A percentile compares a stretch with the other conserved stretches of the same genome.
These are phyloP conservation scores for Aurelia aurita DNA, from an alignment of 30 jellyfish, hydroid and myxozoan species.

Conservation along the genomic window DNA sequence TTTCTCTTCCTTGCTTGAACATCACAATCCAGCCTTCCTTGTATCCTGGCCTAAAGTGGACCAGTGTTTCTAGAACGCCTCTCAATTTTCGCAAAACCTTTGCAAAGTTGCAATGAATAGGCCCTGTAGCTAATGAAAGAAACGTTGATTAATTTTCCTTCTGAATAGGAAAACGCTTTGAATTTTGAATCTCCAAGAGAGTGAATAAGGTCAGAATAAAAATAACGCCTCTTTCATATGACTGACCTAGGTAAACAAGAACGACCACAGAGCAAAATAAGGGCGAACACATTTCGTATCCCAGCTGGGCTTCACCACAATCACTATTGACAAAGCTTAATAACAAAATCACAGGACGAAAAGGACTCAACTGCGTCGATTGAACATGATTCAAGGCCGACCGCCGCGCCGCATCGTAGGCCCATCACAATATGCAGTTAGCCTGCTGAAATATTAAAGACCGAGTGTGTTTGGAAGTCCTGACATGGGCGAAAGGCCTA, in stretches of 20 bases:
- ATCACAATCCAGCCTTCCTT: too few species aligned
- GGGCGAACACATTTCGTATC: not conserved
- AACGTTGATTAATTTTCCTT: too few species aligned
- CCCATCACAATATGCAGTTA: not conserved
- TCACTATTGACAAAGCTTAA: conserved; percentile 13
- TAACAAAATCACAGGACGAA: not conserved
- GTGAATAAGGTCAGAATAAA: not conserved
- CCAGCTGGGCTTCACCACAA: conserved; percentile 4
- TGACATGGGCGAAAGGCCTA: not conserved
- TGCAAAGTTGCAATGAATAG: too few species aligned
- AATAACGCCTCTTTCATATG: not conserved
- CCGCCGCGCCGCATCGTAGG: not conserved
- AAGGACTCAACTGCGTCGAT: not conserved
- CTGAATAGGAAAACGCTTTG: not conserved
- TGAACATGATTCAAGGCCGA: not conserved
- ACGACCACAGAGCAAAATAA: not conserved
- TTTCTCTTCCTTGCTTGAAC: too few species aligned
- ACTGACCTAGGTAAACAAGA: conserved; percentile 8
- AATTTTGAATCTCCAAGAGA: not conserved
- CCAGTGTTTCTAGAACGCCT: too few species aligned
- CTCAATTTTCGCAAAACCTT: too few species aligned
- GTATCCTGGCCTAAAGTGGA: too few species aligned
- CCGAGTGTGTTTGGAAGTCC: not conserved
- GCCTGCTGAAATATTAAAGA: conserved; percentile 1
- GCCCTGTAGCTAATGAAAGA: too few species aligned